Evolutionary conservation across 2,797 vertebrate species (phyloP).

Genomic region (Gymnoscopelus microlampas): DNA sequence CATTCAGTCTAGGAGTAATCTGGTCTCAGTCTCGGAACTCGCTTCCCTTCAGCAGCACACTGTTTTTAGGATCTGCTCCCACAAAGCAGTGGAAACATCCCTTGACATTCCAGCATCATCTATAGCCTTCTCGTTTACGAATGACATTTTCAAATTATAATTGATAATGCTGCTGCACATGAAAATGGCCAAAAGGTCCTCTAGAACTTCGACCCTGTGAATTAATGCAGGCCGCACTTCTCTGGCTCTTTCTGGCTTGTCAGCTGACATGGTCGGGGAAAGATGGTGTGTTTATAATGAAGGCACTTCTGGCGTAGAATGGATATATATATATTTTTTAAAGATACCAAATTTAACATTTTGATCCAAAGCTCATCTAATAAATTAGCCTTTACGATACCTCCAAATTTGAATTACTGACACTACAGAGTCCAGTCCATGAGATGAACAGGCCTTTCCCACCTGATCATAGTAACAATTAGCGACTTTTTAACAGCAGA

Average conservation of each 20-base stretch:
- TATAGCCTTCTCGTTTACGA: constrained; percentile 27
- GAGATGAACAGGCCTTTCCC: no score
- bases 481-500: no score
- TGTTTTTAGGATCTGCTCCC: constrained; percentile 42
- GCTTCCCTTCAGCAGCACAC: constrained; percentile 33
- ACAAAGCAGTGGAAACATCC: constrained; percentile 30
- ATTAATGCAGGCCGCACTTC: neutral
- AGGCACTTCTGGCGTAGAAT: no score
- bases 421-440: no score
- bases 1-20: constrained; percentile 26
- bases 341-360: no score
- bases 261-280: neutral
- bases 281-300: neutral
- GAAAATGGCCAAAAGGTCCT: constrained; percentile 45
- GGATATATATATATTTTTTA: no score
- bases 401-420: no score
- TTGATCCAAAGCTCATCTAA: no score
- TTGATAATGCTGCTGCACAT: constrained; percentile 33
- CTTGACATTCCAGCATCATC: no score
- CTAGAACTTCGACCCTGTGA: constrained; percentile 35
- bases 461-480: no score
- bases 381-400: no score
- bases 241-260: neutral
- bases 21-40: constrained; percentile 32
- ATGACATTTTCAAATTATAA: constrained; percentile 34